Base-by-base conservation (phyloP, 2,888 invertebrate genomes). In the Drosophila infuscata region DNA sequence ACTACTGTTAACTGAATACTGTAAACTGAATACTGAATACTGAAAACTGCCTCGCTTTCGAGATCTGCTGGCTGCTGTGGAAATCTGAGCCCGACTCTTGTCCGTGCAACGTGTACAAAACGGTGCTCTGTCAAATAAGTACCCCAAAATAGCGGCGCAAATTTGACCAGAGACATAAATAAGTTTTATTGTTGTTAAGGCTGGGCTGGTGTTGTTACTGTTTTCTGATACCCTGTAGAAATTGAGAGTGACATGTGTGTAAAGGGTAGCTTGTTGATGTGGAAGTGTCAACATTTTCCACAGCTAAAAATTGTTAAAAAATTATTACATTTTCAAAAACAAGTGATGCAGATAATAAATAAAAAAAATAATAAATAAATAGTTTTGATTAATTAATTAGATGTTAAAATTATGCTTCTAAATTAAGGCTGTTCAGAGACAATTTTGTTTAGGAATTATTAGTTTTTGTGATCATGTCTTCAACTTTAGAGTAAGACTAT, bases 81-180 rank as follows among this genome's bases (percentile, higher is more conserved):
- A 86, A 84, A 84, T 84, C 89, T 74, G 76, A 89, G 81, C 76
- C 57, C 54, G 76, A 49, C 79, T 76, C 63, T 57, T 53, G 58
- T 25, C 58, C 25, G 25, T 25, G 25, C 25, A 25, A 25, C 30
- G 15, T 36, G 36, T 82, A 89, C 82, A 76, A 87, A 89, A 83
- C 89, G 89, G 56, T 67, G 79, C 88, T 86, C 86, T 90, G 90
- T 87, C 87, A 85, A 87, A 87, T 87, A 81, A 87, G 90, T 88
- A 43, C 54, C 54, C 76, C 79, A 83, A 89, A 90, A 90, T 87
- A 90, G 85, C 89, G 81, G 77, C 83, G 70, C 88, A 90, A 89
- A 87, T 90, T 88, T 89, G 89, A 78, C 83, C 84, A 88, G 71
- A 79, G 83, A 88, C 90, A 88, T 88, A 88, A 88, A 88, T 88